phyloP scores from a whole-genome alignment of 2,888 invertebrate species.

The Synanthedon andrenaeformis region DNA sequence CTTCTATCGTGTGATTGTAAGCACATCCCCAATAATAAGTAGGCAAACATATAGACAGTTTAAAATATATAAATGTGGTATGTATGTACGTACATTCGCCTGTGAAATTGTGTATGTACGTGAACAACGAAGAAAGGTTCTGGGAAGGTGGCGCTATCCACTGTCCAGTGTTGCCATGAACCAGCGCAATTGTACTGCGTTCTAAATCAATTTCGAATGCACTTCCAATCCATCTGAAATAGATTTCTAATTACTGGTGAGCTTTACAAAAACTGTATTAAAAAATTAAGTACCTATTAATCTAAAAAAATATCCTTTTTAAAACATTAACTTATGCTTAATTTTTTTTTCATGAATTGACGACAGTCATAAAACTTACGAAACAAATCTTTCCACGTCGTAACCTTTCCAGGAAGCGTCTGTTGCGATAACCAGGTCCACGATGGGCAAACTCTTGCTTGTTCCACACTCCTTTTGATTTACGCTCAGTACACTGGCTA shows the following conservation, averaged over 20 bases:
- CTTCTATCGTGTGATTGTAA: too few relatives aligned
- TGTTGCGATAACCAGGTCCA: constrained; percentile 70
- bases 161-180: constrained; percentile 73
- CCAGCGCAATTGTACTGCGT: constrained; percentile 68
- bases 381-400: constrained; percentile 66
- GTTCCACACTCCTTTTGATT: constrained; percentile 41
- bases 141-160: constrained; percentile 72
- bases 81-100: constrained; percentile 44
- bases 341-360: too few relatives aligned
- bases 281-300: background rate
- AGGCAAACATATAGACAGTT: too few relatives aligned
- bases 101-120: constrained; percentile 43
- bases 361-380: constrained; percentile 35
- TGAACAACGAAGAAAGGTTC: constrained; percentile 60
- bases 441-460: constrained; percentile 38
- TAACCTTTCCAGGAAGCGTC: constrained; percentile 71
- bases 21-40: too few relatives aligned
- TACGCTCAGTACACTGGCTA: constrained; percentile 36
- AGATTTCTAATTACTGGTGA: background rate
- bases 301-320: too few relatives aligned
- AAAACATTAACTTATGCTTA: too few relatives aligned
- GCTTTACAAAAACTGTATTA: constrained; percentile 4
- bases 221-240: constrained; percentile 67
- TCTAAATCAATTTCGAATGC: constrained; percentile 70
- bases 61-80: background rate